Evolutionary conservation across 2,797 vertebrate genomes (phyloP), one percentile per base, ranked within the genome.

Genomic region (Lerista edwardsae): DNA sequence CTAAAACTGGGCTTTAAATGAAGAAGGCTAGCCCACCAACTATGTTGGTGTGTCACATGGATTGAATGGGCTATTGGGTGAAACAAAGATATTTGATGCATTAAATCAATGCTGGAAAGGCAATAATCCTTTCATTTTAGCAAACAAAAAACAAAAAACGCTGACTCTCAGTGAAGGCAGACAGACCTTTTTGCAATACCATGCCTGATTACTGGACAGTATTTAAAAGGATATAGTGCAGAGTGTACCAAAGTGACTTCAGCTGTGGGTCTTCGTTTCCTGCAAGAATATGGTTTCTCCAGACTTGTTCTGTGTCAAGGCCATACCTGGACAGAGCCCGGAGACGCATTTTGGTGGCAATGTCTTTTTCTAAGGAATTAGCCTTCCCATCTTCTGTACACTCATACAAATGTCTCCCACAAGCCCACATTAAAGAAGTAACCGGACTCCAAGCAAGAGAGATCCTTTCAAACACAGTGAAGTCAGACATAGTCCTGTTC

Each of bases 401-500:
- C 88, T 99, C 97, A 61, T 99, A 99, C 23, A 99, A 94, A 91
- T 99, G 98, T 31, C 98, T 94, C 21, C 99, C 98, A 71, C 99
- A 99, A 2, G 99, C 98, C 99, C 99, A 99, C 97, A 98, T 98
- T 64, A 99, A 95, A 12, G 98, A 98, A 3, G 98, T 97, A 88
- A 97, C 97, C 23, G 99, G 98, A 92, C 98, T 99, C 98, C 98
- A 99, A 0, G 98, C 99, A 87, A 99, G 96, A 1, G 98, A 99
- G 94, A 99, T 99, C 84, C 99, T 98, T 90, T 99, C 99, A 61
- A 99, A 99, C 87, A 99, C 98, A 0, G 98, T 99, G 94, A 99
- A 99, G 94, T 99, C 99, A 0, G 97, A 98, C 98, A 99, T 99
- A 90, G 97, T 96, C 10, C 98, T 97, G 91, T 98, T 98, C 65